Percentiles rank a stretch among this genome's conserved stretches.
These are phyloP conservation scores for Bombus affinis DNA, from an alignment of 1,140 invertebrate genomes.

Conservation along the genomic window DNA sequence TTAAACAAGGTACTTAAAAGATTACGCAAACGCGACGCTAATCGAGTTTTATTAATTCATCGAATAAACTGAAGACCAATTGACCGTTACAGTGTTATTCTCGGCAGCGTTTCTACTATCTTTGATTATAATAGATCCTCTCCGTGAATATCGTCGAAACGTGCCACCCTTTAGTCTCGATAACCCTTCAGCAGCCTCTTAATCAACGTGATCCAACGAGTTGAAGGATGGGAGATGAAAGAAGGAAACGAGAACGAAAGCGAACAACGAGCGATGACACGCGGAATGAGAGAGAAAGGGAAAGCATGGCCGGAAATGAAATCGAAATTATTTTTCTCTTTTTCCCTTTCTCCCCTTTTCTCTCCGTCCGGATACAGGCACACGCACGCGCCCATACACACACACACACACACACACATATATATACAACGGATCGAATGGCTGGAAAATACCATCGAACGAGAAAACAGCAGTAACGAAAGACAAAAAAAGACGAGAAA, in stretches of 20 bases:
- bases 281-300: not conserved
- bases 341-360: not conserved
- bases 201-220: conserved; percentile 30
- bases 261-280: not conserved
- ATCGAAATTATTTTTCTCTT: conserved; percentile 41
- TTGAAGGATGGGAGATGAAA: not conserved
- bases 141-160: not conserved
- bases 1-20: not conserved
- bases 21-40: not conserved
- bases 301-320: conserved; percentile 22
- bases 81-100: not conserved
- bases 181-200: conserved; percentile 1
- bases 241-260: conserved; percentile 9
- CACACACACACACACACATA: not conserved
- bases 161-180: not conserved
- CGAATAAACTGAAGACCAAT: not conserved
- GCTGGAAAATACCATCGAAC: not conserved
- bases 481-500: not conserved
- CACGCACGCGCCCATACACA: not conserved
- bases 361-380: not conserved
- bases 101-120: not conserved
- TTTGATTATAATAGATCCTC: not conserved
- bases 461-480: conserved; percentile 1
- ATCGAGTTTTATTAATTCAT: not conserved
- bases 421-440: not conserved